Evolutionary conservation across 2,888 invertebrate genomes (phyloP).

Genomic region (Yponomeuta sedellus): DNA sequence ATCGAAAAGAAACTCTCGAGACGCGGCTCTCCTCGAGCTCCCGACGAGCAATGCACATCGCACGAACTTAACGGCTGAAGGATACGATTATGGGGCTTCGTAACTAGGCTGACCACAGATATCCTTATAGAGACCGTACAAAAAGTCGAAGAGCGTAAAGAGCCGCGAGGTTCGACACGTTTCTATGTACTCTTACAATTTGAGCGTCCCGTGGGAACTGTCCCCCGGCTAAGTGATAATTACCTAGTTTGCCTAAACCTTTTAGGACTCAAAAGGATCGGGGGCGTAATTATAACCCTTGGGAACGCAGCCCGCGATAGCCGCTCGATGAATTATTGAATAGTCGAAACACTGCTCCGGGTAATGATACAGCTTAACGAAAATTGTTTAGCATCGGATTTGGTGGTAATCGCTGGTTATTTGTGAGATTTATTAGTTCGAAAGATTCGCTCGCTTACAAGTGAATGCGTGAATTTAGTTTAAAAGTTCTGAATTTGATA

Average conservation of each 20-base stretch:
- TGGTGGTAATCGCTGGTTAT: not conserved
- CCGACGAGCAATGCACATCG: conserved; percentile 6
- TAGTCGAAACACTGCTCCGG: conserved; percentile 23
- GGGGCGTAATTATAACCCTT: conserved; percentile 53
- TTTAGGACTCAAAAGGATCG: conserved; percentile 30
- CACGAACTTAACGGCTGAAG: conserved; percentile 17
- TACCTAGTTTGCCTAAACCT: conserved; percentile 64
- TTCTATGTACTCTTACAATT: conserved; percentile 61
- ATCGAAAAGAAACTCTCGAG: not conserved
- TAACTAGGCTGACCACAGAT: conserved; percentile 50
- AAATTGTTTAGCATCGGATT: conserved; percentile 6
- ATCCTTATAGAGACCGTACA: conserved; percentile 43
- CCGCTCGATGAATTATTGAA: conserved; percentile 48
- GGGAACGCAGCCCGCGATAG: conserved; percentile 39
- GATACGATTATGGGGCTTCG: conserved; percentile 44
- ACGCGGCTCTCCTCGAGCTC: not conserved
- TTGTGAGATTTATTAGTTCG: conserved; percentile 3
- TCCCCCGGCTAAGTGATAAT: conserved; percentile 65
- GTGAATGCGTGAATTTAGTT: conserved; percentile 8
- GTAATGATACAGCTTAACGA: conserved; percentile 10
- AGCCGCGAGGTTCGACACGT: conserved; percentile 60
- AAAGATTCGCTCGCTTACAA: conserved; percentile 4
- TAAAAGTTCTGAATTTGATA: not conserved
- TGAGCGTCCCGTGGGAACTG: conserved; percentile 67
- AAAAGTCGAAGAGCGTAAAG: conserved; percentile 42